phyloP scores from a whole-genome alignment of 2,888 invertebrate genomes.

The Volucella inflata region DNA sequence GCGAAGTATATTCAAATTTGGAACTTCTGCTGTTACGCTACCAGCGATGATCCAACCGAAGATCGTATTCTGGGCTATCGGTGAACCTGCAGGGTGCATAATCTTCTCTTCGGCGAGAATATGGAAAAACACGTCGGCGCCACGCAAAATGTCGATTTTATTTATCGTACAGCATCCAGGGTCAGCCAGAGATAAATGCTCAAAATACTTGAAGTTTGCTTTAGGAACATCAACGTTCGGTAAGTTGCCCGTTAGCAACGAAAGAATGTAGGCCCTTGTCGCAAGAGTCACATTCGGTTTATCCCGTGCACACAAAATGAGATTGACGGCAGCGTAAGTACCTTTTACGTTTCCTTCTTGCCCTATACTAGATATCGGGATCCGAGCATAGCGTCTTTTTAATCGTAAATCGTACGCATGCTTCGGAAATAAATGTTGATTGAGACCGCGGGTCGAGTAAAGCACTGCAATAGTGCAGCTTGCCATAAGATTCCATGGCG shows the following conservation, averaged over 20 bases:
- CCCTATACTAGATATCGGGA: no score
- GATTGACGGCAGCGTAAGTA: no score
- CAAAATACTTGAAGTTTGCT: neutral
- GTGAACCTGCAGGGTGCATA: neutral
- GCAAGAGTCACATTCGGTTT: no score
- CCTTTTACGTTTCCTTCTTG: no score
- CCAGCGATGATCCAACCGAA: neutral
- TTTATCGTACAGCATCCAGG: no score
- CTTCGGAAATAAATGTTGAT: no score
- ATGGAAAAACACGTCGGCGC: neutral
- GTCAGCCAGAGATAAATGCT: no score
- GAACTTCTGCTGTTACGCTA: neutral
- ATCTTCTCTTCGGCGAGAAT: neutral
- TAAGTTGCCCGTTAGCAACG: no score
- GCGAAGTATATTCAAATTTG: neutral
- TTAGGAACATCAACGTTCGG: neutral
- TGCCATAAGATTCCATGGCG: neutral
- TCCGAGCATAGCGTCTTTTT: no score
- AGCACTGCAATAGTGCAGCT: constrained; percentile 1
- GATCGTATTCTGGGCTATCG: neutral
- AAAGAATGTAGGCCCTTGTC: no score
- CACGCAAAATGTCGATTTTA: neutral
- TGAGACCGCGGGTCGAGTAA: neutral
- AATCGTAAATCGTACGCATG: no score
- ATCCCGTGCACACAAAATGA: no score